Percentiles rank a stretch among this genome's conserved stretches.
Evolutionary conservation across 2,113 vertebrate species (phyloP).

Genomic region (Accipiter cooperii): DNA sequence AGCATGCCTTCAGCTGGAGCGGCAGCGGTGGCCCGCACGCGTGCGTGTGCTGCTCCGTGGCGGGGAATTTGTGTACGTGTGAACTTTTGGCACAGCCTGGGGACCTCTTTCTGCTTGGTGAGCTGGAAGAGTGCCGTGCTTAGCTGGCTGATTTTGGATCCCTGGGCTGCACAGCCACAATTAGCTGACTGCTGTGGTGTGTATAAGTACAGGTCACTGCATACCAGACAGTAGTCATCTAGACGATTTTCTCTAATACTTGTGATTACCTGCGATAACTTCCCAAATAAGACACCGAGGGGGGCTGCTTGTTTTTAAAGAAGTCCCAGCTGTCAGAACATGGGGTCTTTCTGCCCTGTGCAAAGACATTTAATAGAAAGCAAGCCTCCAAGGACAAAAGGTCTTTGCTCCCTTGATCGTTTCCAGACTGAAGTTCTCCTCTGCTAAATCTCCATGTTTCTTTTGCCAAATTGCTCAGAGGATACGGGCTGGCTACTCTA

Average conservation of each 20-base stretch:
- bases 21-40: accelerated
- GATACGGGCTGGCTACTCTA: not conserved
- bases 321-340: not conserved
- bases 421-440: not conserved
- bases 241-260: not conserved
- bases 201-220: not conserved
- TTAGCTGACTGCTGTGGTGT: not conserved
- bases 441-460: not conserved
- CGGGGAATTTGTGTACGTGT: accelerated
- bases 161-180: not conserved
- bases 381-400: not conserved
- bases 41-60: accelerated
- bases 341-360: not conserved
- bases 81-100: not conserved
- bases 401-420: not conserved
- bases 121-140: not conserved
- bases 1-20: not conserved
- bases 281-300: accelerated
- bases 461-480: not conserved
- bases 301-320: not conserved
- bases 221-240: not conserved
- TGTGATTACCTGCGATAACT: not conserved
- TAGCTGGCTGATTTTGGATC: not conserved
- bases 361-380: not conserved
- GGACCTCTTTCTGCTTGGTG: not conserved